Percentiles rank a stretch among this genome's conserved stretches.
phyloP scores from a whole-genome alignment of 2,113 vertebrate species.

The Zapus hudsonius region DNA sequence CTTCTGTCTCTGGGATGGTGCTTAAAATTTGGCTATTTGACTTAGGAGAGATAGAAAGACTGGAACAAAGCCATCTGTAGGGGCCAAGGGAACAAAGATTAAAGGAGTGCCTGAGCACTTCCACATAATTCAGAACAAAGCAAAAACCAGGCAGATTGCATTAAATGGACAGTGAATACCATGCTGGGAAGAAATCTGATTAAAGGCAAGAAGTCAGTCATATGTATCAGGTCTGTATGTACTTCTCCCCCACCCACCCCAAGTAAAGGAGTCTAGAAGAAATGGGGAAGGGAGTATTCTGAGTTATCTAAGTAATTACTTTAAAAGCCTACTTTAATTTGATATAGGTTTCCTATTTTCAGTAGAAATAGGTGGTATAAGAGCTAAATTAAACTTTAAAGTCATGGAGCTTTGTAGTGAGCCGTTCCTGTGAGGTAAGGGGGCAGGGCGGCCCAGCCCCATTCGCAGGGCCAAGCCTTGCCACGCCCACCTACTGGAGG shows the following conservation, averaged over 20 bases:
- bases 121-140: neutral
- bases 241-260: neutral
- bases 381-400: neutral
- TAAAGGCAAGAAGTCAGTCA: neutral
- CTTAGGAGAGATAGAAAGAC: neutral
- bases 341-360: slow-evolving; percentile 31
- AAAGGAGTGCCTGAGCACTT: neutral
- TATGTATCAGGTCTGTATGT: neutral
- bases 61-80: neutral
- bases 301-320: slow-evolving; percentile 3
- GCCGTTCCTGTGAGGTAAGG: too few relatives aligned
- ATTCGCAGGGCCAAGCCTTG: too few relatives aligned
- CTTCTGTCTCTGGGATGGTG: neutral
- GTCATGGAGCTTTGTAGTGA: too few relatives aligned
- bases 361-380: neutral
- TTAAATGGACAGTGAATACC: neutral
- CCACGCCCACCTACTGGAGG: too few relatives aligned
- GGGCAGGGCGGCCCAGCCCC: too few relatives aligned
- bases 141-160: neutral
- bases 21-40: neutral
- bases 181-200: neutral
- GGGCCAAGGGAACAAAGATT: neutral
- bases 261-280: neutral
- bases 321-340: slow-evolving; percentile 4
- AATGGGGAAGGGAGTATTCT: neutral